Evolutionary conservation across 2,888 invertebrate genomes (phyloP).

Genomic region (Amblyjoppa proteus): DNA sequence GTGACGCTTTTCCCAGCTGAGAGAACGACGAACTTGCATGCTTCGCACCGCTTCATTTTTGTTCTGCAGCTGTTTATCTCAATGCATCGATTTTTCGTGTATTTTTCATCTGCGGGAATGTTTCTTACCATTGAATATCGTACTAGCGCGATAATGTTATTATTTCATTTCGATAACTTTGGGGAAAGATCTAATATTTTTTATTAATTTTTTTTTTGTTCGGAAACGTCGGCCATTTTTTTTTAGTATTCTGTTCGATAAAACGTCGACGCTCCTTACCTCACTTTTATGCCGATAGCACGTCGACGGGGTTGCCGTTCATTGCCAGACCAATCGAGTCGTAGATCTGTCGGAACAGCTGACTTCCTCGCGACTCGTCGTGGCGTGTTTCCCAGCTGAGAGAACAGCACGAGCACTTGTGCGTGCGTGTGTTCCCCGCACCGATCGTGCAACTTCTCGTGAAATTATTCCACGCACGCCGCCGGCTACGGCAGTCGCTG

Average conservation of each 20-base stretch:
- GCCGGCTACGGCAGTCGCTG: conserved; percentile 69
- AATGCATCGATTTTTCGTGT: too few species aligned
- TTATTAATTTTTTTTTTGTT: too few species aligned
- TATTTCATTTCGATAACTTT: too few species aligned
- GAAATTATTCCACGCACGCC: conserved; percentile 76
- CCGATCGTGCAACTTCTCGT: conserved; percentile 60
- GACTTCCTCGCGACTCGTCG: conserved; percentile 29
- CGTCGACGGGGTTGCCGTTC: not conserved
- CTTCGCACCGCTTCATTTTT: too few species aligned
- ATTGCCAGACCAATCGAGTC: not conserved
- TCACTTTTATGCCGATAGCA: not conserved
- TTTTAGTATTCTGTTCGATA: not conserved
- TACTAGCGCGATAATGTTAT: too few species aligned
- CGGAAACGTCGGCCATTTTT: too few species aligned
- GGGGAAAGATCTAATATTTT: too few species aligned
- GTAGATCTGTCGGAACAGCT: not conserved
- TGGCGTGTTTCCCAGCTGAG: not conserved
- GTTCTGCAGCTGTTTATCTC: too few species aligned
- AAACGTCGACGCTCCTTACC: not conserved
- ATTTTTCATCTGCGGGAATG: too few species aligned
- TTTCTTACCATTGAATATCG: too few species aligned
- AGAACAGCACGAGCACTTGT: not conserved
- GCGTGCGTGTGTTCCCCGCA: conserved; percentile 9
- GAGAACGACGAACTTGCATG: too few species aligned
- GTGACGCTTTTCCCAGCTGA: too few species aligned